These are phyloP conservation scores for Dicyrtoma fusca DNA, from an alignment of 2,888 invertebrate genomes.

Conservation along the genomic window DNA sequence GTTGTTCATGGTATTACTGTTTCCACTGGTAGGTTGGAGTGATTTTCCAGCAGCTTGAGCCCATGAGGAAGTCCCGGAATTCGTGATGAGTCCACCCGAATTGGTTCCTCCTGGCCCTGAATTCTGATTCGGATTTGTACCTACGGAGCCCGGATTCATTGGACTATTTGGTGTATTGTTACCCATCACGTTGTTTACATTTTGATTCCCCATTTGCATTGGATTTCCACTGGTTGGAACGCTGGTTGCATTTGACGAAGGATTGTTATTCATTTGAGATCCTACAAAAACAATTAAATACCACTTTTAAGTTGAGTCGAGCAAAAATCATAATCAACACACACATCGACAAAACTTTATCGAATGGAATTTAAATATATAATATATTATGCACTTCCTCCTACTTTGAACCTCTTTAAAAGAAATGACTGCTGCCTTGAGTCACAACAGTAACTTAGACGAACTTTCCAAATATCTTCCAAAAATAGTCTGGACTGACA, in stretches of 20 bases:
- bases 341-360: too few species aligned
- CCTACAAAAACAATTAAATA: constrained; percentile 45
- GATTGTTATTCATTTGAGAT: constrained; percentile 57
- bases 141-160: constrained; percentile 44
- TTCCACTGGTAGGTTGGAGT: constrained; percentile 58
- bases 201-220: constrained; percentile 56
- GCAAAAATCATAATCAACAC: background rate
- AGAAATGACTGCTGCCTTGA: too few species aligned
- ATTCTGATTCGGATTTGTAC: constrained; percentile 47
- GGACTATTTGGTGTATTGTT: constrained; percentile 47
- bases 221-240: constrained; percentile 54
- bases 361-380: background rate
- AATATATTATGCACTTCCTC: background rate
- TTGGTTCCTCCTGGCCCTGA: constrained; percentile 49
- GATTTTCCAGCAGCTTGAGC: constrained; percentile 65
- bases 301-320: too few species aligned
- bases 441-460: too few species aligned
- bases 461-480: too few species aligned
- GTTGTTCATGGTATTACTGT: constrained; percentile 63
- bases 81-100: constrained; percentile 51
- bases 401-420: too few species aligned
- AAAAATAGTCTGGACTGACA: too few species aligned
- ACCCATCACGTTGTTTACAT: constrained; percentile 50
- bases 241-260: constrained; percentile 53
- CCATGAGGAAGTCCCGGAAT: constrained; percentile 59